phyloP scores from a whole-genome alignment of 53 echinoderm and acorn worm genomes.

The Echinometra lucunter region DNA sequence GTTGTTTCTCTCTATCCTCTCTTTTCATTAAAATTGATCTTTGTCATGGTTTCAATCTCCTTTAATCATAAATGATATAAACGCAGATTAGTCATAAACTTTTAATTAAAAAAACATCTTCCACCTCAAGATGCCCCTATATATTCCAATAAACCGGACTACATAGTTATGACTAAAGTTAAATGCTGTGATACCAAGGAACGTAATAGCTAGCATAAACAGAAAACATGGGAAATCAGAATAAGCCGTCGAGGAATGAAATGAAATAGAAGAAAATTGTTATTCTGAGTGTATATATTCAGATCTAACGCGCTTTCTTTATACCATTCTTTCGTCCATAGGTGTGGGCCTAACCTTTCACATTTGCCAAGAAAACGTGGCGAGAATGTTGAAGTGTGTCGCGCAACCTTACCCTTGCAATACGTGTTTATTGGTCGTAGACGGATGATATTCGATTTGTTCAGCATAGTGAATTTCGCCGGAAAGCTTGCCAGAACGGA shows the following conservation, averaged over 20 bases:
- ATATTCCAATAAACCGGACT: too few species aligned
- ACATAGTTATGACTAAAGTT: too few species aligned
- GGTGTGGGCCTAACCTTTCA: not conserved
- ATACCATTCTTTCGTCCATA: not conserved
- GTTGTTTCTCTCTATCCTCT: too few species aligned
- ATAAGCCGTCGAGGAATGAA: not conserved
- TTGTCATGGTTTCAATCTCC: too few species aligned
- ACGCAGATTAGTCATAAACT: too few species aligned
- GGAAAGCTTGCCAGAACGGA: not conserved
- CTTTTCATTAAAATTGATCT: too few species aligned
- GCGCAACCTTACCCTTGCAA: not conserved
- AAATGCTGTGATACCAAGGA: too few species aligned
- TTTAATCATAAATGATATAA: too few species aligned
- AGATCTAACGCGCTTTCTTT: not conserved
- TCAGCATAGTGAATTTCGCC: not conserved
- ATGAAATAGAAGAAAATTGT: not conserved
- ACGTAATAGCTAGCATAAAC: too few species aligned
- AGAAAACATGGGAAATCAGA: too few species aligned
- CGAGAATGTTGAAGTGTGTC: not conserved
- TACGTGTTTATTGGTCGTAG: not conserved
- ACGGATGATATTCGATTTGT: not conserved
- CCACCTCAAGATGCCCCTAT: too few species aligned
- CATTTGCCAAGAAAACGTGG: not conserved
- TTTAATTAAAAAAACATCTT: too few species aligned
- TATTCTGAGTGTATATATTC: not conserved